Conservation (phyloP, 2,797 vertebrate species). For the Meriones psammophilus region DNA sequence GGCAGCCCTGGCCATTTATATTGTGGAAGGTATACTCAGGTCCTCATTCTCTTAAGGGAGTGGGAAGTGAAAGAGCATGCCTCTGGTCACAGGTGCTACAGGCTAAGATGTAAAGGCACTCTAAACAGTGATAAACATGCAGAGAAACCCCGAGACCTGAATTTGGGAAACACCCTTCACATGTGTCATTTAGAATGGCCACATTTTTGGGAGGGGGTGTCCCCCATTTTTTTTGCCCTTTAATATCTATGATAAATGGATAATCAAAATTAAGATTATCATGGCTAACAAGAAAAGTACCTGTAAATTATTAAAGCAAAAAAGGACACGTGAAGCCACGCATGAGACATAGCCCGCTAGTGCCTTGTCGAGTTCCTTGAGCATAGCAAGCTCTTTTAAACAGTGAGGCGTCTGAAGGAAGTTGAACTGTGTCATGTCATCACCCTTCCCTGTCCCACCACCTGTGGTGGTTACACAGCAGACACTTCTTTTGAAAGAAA, state of each 20-base stretch:
- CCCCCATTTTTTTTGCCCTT: slow-evolving; percentile 5
- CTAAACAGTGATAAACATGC: not conserved
- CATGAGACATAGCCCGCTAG: not conserved
- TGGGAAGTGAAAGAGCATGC: not conserved
- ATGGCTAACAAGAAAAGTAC: not conserved
- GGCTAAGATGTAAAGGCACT: not conserved
- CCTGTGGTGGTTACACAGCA: not conserved
- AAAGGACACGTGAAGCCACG: not conserved
- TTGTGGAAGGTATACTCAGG: not conserved
- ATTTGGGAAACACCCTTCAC: not conserved
- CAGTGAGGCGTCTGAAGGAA: not conserved
- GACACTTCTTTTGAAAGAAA: not conserved
- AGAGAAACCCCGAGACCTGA: not conserved
- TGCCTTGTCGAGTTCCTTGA: not conserved
- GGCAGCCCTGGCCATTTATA: not conserved
- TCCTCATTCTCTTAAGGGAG: no score
- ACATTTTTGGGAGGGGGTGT: not conserved
- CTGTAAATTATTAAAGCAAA: not conserved
- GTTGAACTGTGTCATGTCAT: not conserved
- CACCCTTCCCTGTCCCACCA: not conserved
- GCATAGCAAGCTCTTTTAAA: not conserved
- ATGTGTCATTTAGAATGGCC: not conserved
- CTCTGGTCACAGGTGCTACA: not conserved
- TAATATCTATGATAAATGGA: not conserved
- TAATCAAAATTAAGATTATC: not conserved